phyloP scores from a whole-genome alignment of 2,113 vertebrate species.

The Daboia siamensis region DNA sequence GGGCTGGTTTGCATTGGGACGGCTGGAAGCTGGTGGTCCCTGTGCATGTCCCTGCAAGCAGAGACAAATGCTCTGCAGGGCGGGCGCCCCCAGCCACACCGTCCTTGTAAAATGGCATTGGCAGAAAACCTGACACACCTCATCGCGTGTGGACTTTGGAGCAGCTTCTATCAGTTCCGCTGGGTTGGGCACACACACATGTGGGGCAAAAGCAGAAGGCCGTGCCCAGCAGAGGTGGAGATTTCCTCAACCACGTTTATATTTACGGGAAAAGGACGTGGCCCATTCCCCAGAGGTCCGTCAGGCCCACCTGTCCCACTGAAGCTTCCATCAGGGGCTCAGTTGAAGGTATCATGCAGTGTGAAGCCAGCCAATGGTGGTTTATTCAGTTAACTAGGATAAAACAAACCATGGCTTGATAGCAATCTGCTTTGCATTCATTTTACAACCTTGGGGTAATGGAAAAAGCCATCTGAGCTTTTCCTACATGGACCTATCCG shows the following conservation, averaged over 20 bases:
- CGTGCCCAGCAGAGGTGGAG: not conserved
- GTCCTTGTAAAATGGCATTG: not conserved
- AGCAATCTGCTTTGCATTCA: not conserved
- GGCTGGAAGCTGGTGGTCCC: not conserved
- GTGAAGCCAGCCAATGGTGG: not conserved
- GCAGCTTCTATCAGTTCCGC: not conserved
- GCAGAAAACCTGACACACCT: not conserved
- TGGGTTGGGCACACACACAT: not conserved
- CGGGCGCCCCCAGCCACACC: not conserved
- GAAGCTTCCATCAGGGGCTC: not conserved
- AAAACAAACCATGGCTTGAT: not conserved
- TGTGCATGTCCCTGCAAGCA: not conserved
- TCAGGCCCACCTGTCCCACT: not conserved
- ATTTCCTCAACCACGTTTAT: not conserved
- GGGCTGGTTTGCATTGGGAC: not conserved
- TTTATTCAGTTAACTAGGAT: not conserved
- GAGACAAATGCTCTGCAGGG: not conserved
- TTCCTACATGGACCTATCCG: not conserved
- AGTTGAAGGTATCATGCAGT: not conserved
- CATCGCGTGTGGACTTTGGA: not conserved
- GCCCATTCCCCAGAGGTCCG: not conserved
- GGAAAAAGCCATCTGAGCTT: not conserved
- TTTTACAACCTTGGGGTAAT: not conserved
- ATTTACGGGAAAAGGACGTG: not conserved
- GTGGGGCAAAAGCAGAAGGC: not conserved